These are phyloP conservation scores for Tigriopus japonicus DNA, from an alignment of 1,140 invertebrate species.

Conservation along the genomic window DNA sequence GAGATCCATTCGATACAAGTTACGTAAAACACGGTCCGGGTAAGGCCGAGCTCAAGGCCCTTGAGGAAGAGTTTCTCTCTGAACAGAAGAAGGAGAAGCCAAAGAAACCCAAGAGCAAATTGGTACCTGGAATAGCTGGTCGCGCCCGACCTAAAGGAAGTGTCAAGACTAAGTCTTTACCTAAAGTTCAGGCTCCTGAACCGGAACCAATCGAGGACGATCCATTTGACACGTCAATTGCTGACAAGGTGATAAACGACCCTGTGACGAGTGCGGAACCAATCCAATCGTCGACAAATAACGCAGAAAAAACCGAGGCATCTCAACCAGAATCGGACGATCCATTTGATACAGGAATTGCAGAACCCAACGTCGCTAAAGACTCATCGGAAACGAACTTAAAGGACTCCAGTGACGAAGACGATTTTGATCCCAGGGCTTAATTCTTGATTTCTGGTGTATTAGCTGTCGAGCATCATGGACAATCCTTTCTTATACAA, in stretches of 20 bases:
- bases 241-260: constrained; percentile 38
- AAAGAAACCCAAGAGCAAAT: background rate
- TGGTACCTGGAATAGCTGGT: constrained; percentile 2
- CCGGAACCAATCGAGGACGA: constrained; percentile 26
- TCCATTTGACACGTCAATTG: constrained; percentile 64
- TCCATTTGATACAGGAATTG: constrained; percentile 25
- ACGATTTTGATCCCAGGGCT: constrained; percentile 9
- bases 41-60: constrained; percentile 15
- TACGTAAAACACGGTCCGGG: constrained; percentile 11
- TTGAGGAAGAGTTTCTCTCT: constrained; percentile 16
- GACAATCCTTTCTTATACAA: constrained; percentile 13
- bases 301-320: too few relatives aligned
- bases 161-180: constrained; percentile 6
- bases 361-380: constrained; percentile 18
- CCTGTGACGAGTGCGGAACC: too few relatives aligned
- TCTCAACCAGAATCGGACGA: constrained; percentile 18
- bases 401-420: constrained; percentile 16
- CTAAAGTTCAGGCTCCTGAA: constrained; percentile 40
- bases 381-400: constrained; percentile 19
- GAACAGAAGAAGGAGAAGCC: background rate
- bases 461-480: background rate
- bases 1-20: constrained; percentile 19
- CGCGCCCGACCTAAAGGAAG: background rate
- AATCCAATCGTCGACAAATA: too few relatives aligned
- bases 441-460: background rate